Conservation (phyloP, 1,140 invertebrate genomes). For the Archivesica marissinica region DNA sequence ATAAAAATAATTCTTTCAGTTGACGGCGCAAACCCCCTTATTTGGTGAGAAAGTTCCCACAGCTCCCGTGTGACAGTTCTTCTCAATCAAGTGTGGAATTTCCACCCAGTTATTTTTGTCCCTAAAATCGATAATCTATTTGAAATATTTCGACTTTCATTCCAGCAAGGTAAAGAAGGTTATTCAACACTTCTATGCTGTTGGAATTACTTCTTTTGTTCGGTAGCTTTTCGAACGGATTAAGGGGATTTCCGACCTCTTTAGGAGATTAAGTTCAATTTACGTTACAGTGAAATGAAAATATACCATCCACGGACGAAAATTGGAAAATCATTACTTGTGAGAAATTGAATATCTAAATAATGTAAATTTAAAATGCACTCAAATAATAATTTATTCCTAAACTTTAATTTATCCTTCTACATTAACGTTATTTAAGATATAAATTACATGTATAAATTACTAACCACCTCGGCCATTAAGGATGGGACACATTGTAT, state of each 20-base stretch:
- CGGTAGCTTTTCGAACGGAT: conserved; percentile 51
- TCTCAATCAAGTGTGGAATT: conserved; percentile 53
- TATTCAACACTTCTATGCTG: conserved; percentile 57
- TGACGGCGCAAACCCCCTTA: neutral
- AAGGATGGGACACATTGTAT: neutral
- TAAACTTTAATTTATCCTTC: conserved; percentile 41
- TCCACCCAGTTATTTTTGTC: conserved; percentile 53
- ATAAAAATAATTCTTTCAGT: no score
- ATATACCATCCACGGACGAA: conserved; percentile 45
- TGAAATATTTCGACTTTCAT: conserved; percentile 44
- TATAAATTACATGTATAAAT: conserved; percentile 62
- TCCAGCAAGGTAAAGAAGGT: conserved; percentile 35
- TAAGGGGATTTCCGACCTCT: conserved; percentile 44
- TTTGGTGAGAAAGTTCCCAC: conserved; percentile 16
- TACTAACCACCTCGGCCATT: conserved; percentile 20
- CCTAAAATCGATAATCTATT: conserved; percentile 53
- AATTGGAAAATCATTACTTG: conserved; percentile 44
- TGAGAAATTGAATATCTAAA: conserved; percentile 44
- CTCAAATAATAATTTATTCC: conserved; percentile 61
- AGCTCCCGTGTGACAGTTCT: conserved; percentile 5
- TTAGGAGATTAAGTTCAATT: conserved; percentile 59
- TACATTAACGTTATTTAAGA: conserved; percentile 36
- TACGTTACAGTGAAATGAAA: conserved; percentile 52
- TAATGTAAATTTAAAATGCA: conserved; percentile 58
- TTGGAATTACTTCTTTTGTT: conserved; percentile 60